phyloP scores from a whole-genome alignment of 2,113 vertebrate genomes.

The Phycodurus eques region DNA sequence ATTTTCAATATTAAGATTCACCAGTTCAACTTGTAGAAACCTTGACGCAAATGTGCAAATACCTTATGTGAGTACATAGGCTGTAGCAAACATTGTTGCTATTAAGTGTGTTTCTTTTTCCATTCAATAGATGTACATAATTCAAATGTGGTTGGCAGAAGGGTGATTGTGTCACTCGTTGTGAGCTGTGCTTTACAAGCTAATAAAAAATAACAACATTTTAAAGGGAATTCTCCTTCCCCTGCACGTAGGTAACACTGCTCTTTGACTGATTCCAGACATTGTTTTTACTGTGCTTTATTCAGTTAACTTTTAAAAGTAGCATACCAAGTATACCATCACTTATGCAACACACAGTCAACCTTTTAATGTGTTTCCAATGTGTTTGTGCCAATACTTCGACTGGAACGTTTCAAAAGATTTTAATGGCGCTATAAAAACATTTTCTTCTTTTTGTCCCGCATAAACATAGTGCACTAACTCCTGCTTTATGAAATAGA shows the following conservation, averaged over 20 bases:
- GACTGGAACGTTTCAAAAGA: not conserved
- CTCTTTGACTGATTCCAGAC: not conserved
- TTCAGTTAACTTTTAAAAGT: not conserved
- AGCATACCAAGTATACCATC: not conserved
- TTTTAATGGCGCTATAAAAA: not conserved
- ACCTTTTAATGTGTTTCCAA: not conserved
- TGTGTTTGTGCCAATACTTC: not conserved
- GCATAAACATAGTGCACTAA: no score
- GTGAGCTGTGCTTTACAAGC: conserved; percentile 1
- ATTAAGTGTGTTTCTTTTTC: no score
- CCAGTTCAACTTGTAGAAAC: not conserved
- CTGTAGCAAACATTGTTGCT: no score
- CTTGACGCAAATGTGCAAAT: no score
- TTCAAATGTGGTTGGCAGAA: not conserved
- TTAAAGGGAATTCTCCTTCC: not conserved
- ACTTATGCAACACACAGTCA: not conserved
- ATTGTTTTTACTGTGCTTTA: conserved; percentile 1
- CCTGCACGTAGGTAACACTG: not conserved
- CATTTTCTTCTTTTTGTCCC: no score
- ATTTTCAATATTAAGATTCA: not conserved
- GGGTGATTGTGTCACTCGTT: not conserved
- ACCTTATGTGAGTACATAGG: no score
- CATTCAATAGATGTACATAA: not conserved
- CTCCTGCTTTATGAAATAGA: not conserved
- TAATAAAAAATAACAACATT: not conserved